Evolutionary conservation across 2,113 vertebrate species (phyloP).

Genomic region (western clawed frog (Xenopus tropicalis)): DNA sequence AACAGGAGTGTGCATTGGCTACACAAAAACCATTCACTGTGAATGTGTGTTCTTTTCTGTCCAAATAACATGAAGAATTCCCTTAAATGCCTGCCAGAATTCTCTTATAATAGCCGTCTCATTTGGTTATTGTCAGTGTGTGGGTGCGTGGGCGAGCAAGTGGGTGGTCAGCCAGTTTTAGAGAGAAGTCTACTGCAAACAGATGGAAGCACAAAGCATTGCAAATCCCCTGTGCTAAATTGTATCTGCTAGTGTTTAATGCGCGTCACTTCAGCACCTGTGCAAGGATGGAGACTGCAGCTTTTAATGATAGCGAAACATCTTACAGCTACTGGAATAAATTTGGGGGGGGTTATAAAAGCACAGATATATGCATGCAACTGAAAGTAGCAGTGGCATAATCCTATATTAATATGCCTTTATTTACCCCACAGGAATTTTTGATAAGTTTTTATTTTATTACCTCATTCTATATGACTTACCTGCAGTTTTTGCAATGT

Average conservation of each 20-base stretch:
- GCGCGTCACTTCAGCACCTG: constrained; percentile 55
- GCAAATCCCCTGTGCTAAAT: constrained; percentile 56
- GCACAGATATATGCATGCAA: constrained; percentile 9
- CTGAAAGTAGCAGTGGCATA: neutral
- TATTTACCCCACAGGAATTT: too few relatives aligned
- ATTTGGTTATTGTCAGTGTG: constrained; percentile 53
- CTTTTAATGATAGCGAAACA: constrained; percentile 10
- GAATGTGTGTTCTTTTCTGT: constrained; percentile 46
- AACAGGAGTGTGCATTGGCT: constrained; percentile 35
- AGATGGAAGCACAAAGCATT: constrained; percentile 58
- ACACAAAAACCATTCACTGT: constrained; percentile 16
- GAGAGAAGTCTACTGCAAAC: constrained; percentile 59
- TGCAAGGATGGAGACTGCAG: constrained; percentile 48
- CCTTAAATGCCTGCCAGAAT: constrained; percentile 46
- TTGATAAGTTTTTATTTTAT: too few relatives aligned
- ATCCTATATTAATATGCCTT: too few relatives aligned
- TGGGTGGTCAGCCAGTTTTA: constrained; percentile 58
- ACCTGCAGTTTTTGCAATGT: too few relatives aligned
- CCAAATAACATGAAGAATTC: constrained; percentile 50
- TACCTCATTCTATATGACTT: too few relatives aligned
- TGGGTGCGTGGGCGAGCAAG: constrained; percentile 56
- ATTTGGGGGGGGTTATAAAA: constrained; percentile 9
- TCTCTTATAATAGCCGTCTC: constrained; percentile 49
- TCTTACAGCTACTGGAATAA: constrained; percentile 11
- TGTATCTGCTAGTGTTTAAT: constrained; percentile 57